phyloP scores from a whole-genome alignment of 92 coral and sea anemone genomes.

The Porites divaricata region DNA sequence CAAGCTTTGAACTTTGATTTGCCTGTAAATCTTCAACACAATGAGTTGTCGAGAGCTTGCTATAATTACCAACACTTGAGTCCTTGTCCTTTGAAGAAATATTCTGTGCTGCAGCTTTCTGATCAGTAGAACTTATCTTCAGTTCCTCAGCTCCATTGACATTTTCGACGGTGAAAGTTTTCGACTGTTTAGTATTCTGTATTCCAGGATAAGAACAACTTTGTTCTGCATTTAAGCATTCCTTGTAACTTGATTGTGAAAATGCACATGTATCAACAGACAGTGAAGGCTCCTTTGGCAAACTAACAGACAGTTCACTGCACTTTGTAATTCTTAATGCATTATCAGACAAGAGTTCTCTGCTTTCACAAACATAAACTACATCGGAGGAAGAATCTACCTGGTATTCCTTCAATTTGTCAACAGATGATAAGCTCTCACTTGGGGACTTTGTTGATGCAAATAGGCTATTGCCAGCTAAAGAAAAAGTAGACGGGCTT shows the following conservation, averaged over 20 bases:
- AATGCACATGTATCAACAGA: too few species aligned
- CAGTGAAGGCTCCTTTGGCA: neutral
- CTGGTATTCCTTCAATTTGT: neutral
- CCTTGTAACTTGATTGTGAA: neutral
- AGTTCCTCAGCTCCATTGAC: too few species aligned
- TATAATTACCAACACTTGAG: too few species aligned
- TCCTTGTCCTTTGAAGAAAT: too few species aligned
- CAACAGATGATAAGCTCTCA: neutral
- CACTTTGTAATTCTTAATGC: too few species aligned
- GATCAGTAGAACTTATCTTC: too few species aligned
- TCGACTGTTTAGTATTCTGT: neutral
- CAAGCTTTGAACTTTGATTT: neutral
- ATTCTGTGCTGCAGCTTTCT: too few species aligned
- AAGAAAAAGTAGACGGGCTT: neutral
- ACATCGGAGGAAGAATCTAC: neutral
- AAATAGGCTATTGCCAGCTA: neutral
- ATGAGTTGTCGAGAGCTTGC: too few species aligned
- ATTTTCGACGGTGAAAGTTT: neutral
- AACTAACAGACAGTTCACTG: neutral
- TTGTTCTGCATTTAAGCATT: neutral
- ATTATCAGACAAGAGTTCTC: neutral
- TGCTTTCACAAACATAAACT: neutral
- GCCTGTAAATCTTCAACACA: too few species aligned
- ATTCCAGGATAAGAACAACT: neutral
- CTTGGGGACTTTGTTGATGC: neutral